A percentile compares a stretch with the other conserved stretches of the same genome.
phyloP scores from a whole-genome alignment of 2,797 vertebrate species.

The Fratercula arctica region DNA sequence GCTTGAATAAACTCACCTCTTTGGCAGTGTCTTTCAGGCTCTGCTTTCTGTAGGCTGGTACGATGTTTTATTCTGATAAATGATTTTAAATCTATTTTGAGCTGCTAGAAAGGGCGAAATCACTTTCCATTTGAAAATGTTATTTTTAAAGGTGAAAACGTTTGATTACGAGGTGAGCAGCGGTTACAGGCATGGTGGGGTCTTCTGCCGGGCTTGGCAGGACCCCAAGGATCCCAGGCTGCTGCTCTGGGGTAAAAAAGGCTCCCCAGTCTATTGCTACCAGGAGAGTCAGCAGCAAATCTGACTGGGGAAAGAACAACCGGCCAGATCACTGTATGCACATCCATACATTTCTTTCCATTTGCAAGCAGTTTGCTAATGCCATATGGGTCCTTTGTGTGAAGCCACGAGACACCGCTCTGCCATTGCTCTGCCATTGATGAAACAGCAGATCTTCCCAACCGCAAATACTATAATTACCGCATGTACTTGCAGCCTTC shows the following conservation, averaged over 20 bases:
- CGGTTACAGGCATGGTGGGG: background rate
- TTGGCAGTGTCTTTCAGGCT: background rate
- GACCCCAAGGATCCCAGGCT: background rate
- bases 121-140: background rate
- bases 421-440: background rate
- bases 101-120: background rate
- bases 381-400: background rate
- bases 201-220: background rate
- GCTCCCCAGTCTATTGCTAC: background rate
- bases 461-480: background rate
- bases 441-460: background rate
- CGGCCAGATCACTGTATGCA: background rate
- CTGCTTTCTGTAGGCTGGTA: background rate
- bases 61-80: background rate
- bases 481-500: background rate
- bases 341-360: background rate
- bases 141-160: background rate
- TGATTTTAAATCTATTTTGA: constrained; percentile 22
- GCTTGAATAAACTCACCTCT: constrained; percentile 25
- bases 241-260: background rate
- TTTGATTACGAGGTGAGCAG: background rate
- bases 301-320: background rate
- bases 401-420: fast-evolving
- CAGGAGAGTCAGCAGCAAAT: background rate
- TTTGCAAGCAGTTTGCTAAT: background rate